Evolutionary conservation across 35 echinoderm and acorn worm species (phyloP).

Genomic region (Ptychodera flava): DNA sequence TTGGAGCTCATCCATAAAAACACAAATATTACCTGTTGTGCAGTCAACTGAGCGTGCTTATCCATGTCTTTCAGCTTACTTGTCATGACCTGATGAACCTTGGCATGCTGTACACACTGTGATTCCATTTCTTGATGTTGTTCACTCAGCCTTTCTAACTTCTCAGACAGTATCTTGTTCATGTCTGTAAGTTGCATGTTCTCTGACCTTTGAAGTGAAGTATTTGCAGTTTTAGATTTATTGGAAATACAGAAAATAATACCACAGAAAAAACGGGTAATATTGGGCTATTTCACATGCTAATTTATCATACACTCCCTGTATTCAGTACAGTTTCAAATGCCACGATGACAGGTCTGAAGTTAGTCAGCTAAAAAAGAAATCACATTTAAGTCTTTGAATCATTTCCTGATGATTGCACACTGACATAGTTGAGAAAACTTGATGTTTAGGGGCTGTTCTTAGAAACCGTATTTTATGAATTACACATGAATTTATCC

Average conservation of each 20-base stretch:
- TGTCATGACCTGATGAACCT: constrained; percentile 76
- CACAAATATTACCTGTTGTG: constrained; percentile 59
- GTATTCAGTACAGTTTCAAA: too few species aligned
- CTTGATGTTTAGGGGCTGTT: too few species aligned
- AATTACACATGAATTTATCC: too few species aligned
- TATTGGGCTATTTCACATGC: neutral
- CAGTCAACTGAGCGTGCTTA: constrained; percentile 65
- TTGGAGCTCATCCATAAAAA: too few species aligned
- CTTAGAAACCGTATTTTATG: too few species aligned
- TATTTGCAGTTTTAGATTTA: too few species aligned
- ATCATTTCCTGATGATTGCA: too few species aligned
- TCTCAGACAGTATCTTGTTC: constrained; percentile 46
- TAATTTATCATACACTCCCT: neutral
- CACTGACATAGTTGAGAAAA: too few species aligned
- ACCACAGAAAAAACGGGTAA: neutral
- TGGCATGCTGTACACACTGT: constrained; percentile 87
- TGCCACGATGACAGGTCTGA: too few species aligned
- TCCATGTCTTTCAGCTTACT: constrained; percentile 66
- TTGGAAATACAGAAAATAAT: constrained; percentile 4
- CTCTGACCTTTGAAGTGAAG: constrained; percentile 61
- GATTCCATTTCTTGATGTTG: constrained; percentile 85
- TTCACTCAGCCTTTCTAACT: constrained; percentile 49
- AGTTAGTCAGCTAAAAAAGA: too few species aligned
- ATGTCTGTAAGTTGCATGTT: constrained; percentile 50
- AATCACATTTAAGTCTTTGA: too few species aligned